phyloP scores from a whole-genome alignment of 2,888 invertebrate species.

The Pachydiplax longipennis region DNA sequence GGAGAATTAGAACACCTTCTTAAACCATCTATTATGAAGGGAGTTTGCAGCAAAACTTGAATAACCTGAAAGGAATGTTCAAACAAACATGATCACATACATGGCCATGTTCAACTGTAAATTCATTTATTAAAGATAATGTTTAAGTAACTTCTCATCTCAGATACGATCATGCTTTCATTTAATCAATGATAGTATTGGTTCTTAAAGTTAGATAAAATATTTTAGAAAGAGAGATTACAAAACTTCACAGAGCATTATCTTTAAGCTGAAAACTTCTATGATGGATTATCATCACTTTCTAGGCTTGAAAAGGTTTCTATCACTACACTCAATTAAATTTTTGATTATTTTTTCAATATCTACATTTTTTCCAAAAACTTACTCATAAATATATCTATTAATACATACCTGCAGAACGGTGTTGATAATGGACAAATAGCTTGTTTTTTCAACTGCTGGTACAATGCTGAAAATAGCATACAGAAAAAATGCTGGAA shows the following conservation, averaged over 20 bases:
- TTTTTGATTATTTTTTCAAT: too few species aligned
- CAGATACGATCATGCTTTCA: too few species aligned
- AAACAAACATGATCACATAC: not conserved
- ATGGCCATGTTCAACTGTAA: not conserved
- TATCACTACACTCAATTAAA: too few species aligned
- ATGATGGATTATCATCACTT: too few species aligned
- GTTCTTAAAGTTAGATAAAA: too few species aligned
- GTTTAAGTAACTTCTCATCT: too few species aligned
- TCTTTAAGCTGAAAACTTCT: too few species aligned
- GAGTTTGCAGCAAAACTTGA: conserved; percentile 77
- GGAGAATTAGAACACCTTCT: conserved; percentile 75
- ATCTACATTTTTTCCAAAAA: too few species aligned
- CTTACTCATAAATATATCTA: not conserved
- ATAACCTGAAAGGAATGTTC: conserved; percentile 64
- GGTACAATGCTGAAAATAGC: conserved; percentile 74
- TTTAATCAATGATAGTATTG: too few species aligned
- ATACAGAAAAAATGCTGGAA: conserved; percentile 77
- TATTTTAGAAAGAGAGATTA: too few species aligned
- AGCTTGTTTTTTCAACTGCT: conserved; percentile 64
- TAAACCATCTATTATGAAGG: conserved; percentile 75
- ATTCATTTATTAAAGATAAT: not conserved
- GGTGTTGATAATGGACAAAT: conserved; percentile 64
- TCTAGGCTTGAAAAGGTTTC: too few species aligned
- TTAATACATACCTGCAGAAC: conserved; percentile 64
- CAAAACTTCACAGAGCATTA: too few species aligned